Evolutionary conservation across 2,113 vertebrate species (phyloP).

Genomic region (Budorcas taxicolor): DNA sequence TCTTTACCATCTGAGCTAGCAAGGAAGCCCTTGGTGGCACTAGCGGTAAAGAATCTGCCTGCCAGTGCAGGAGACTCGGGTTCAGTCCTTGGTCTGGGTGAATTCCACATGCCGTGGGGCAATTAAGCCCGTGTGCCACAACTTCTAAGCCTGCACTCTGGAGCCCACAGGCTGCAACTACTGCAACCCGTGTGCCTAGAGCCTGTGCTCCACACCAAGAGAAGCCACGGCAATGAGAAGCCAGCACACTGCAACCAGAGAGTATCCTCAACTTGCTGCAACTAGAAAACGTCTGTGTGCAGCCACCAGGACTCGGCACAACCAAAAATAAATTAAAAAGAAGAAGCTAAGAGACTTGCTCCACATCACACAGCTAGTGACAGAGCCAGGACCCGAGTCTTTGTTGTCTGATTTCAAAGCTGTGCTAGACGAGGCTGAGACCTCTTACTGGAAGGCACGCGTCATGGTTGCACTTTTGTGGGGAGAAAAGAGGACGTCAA

Average conservation of each 20-base stretch:
- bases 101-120: neutral
- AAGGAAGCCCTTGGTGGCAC: neutral
- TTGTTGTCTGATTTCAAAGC: neutral
- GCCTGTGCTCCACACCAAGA: neutral
- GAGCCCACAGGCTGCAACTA: neutral
- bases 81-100: neutral
- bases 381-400: neutral
- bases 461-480: neutral
- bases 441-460: neutral
- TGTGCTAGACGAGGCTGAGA: neutral
- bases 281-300: neutral
- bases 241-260: neutral
- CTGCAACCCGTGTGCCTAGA: accelerated
- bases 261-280: neutral
- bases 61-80: neutral
- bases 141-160: neutral
- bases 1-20: neutral
- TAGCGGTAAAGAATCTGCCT: neutral
- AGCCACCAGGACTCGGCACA: neutral
- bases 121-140: neutral
- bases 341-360: neutral
- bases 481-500: neutral
- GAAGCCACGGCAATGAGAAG: neutral
- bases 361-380: neutral
- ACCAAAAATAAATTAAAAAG: neutral